These are phyloP conservation scores for Cariama cristata DNA, from an alignment of 2,113 vertebrate species.

Conservation along the genomic window DNA sequence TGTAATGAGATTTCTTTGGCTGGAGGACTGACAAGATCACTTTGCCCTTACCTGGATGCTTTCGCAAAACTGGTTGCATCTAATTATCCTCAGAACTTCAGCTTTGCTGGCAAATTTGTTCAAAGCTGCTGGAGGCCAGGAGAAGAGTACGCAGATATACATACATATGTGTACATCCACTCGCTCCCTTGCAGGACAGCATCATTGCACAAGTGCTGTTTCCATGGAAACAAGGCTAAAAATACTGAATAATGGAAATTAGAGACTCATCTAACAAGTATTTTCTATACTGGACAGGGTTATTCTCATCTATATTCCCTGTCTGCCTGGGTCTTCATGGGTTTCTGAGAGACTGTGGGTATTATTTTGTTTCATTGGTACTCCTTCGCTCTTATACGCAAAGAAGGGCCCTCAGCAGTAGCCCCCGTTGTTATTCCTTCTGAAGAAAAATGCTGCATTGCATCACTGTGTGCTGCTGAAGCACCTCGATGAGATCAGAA, in stretches of 20 bases:
- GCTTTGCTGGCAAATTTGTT: neutral
- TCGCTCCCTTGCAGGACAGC: slow-evolving; percentile 14
- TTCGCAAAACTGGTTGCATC: neutral
- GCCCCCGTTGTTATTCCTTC: neutral
- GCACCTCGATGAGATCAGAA: neutral
- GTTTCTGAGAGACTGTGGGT: neutral
- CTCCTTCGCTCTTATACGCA: neutral
- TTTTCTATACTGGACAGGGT: slow-evolving; percentile 19
- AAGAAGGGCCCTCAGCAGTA: neutral
- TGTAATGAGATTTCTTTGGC: neutral
- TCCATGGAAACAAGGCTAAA: slow-evolving; percentile 64
- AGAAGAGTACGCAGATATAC: neutral
- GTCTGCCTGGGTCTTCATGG: neutral
- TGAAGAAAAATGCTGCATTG: slow-evolving; percentile 28
- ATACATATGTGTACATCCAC: neutral
- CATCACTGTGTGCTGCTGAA: slow-evolving; percentile 9
- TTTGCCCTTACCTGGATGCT: neutral
- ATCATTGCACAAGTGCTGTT: neutral
- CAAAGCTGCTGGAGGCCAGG: neutral
- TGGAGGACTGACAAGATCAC: neutral
- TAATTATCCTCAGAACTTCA: neutral
- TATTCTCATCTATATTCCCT: neutral
- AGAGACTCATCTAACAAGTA: neutral
- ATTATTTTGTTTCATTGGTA: neutral
- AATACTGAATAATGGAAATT: slow-evolving; percentile 52